Percentiles rank a stretch among this genome's conserved stretches.
Evolutionary conservation across 37 sponge, comb jelly and placozoan species (phyloP).

Genomic region (Axinella damicornis): DNA sequence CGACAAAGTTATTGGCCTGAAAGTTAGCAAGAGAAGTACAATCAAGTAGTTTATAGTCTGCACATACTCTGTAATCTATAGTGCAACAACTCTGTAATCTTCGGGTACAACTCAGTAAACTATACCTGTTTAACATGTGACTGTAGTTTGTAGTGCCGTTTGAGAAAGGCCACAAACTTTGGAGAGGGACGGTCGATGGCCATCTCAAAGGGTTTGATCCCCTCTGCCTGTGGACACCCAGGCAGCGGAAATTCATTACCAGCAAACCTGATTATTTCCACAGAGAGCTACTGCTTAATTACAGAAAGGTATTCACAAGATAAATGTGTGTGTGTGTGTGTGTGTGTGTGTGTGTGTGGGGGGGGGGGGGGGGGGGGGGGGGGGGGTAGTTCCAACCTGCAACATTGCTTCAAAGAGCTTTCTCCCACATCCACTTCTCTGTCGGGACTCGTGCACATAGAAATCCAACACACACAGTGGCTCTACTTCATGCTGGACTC

Average conservation of each 20-base stretch:
- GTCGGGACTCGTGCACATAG: conserved; percentile 93
- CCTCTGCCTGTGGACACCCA: conserved; percentile 69
- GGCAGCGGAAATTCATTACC: too few species aligned
- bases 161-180: conserved; percentile 87
- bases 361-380: too few species aligned
- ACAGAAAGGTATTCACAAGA: too few species aligned
- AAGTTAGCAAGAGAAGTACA: neutral
- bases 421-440: conserved; percentile 90
- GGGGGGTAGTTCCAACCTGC: conserved; percentile 30
- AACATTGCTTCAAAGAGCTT: conserved; percentile 90
- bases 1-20: conserved; percentile 94
- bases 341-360: too few species aligned
- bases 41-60: neutral
- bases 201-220: conserved; percentile 59
- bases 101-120: neutral
- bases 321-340: too few species aligned
- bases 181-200: conserved; percentile 95
- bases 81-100: neutral
- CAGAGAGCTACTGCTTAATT: too few species aligned
- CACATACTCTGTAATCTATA: neutral
- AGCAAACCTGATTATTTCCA: too few species aligned
- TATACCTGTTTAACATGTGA: conserved; percentile 81
- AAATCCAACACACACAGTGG: conserved; percentile 96
- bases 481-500: conserved; percentile 71
- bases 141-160: conserved; percentile 81